Base-by-base conservation (phyloP, 2,797 vertebrate genomes). In the Artibeus jamaicensis region DNA sequence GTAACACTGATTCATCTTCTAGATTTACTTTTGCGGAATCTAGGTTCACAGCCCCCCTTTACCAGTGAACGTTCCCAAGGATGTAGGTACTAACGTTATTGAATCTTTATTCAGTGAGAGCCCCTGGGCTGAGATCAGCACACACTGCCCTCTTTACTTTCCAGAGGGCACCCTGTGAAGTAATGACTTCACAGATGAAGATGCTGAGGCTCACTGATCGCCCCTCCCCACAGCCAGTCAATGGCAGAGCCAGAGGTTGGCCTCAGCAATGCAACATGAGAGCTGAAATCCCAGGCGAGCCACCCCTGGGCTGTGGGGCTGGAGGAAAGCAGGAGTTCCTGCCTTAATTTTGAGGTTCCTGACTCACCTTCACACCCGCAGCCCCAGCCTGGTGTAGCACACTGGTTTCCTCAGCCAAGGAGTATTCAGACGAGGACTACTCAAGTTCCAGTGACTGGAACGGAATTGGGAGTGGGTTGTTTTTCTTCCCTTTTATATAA, bases 401-500 rank as follows among this genome's bases (percentile, higher is more conserved):
- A 19, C 18, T 46, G 44, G 24, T n/a, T 37, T 37, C 26, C 53
- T 14, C 86, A 6, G 53, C 34, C 48, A 42, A 84, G 42, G n/a
- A 3, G 46, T 37, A 42, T 29, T 67, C 77, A 59, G 46, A 9
- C n/a, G 55, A 15, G 46, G 48, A n/a, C 26, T 65, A 21, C 22
- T 55, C 55, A 74, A 26, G 59, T 70, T 37, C 50, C 21, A 5
- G 37, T 26, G 57, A 53, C 24, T 46, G 24, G 48, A 46, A 5
- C 39, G 42, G 42, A 44, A 24, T n/a, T 67, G 84, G 44, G 21
- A n/a, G 37, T 32, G 48, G 9, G 6, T 12, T 67, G 19, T 68
- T 57, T 67, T 55, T 62, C 34, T 86, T 76, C 70, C 24, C 24
- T 59, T 76, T 81, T 59, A n/a, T n/a, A 81, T 73, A 42, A 29